Percentiles rank a stretch among this genome's conserved stretches.
Evolutionary conservation across 2,888 invertebrate species (phyloP).

Genomic region (Epinotia brunnichana): DNA sequence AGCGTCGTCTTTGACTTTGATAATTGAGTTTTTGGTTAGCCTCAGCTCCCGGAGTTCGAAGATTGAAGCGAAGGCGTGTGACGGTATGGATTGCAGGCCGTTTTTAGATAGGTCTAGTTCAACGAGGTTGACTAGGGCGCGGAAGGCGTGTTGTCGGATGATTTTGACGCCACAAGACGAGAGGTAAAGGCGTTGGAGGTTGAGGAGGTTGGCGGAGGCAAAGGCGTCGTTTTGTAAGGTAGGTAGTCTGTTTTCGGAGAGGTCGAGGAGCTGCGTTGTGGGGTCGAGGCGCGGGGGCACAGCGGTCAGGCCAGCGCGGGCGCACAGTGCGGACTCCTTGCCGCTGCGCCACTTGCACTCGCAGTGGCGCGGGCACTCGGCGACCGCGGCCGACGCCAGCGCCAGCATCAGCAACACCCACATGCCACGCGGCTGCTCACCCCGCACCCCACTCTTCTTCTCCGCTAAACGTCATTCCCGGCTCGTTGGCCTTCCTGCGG

Average conservation of each 20-base stretch:
- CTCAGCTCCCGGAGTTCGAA: constrained; percentile 89
- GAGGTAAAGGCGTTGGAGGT: constrained; percentile 91
- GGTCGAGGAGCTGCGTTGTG: constrained; percentile 91
- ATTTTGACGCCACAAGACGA: constrained; percentile 87
- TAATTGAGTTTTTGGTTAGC: constrained; percentile 89
- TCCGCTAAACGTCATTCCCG: constrained; percentile 75
- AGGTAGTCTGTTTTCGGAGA: constrained; percentile 88
- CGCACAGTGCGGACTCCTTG: constrained; percentile 92
- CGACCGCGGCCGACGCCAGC: constrained; percentile 80
- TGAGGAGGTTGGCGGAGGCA: constrained; percentile 88
- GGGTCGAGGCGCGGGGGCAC: constrained; percentile 90
- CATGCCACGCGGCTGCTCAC: constrained; percentile 78
- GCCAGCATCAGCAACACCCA: constrained; percentile 83
- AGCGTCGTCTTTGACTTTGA: constrained; percentile 87
- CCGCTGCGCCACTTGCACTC: constrained; percentile 96
- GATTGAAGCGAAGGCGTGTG: constrained; percentile 88
- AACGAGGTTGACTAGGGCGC: constrained; percentile 90
- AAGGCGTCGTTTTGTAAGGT: constrained; percentile 89
- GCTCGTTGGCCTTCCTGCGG: constrained; percentile 61
- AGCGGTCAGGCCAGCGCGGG: constrained; percentile 88
- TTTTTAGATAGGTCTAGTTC: constrained; percentile 92
- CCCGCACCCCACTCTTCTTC: constrained; percentile 76
- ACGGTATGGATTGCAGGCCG: constrained; percentile 86
- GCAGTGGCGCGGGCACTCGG: constrained; percentile 89
- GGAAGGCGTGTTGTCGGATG: constrained; percentile 89